A percentile compares a stretch with the other conserved stretches of the same genome.
Evolutionary conservation across 2,113 vertebrate genomes (phyloP).

Genomic region (Calyptommatus sinebrachiatus): DNA sequence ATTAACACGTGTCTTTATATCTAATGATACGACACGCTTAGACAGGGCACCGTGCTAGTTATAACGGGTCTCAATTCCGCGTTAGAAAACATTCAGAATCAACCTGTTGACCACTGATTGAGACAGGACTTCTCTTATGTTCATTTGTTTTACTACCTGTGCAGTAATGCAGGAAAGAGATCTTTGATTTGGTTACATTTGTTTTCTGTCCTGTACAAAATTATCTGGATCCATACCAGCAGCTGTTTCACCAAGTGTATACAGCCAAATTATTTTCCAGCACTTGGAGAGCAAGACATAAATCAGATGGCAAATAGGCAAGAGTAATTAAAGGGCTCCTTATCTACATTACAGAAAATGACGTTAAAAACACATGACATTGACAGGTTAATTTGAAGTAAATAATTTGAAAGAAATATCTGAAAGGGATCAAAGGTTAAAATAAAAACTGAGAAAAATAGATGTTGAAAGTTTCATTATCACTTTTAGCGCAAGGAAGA

Average conservation of each 20-base stretch:
- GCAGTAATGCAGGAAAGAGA: too few relatives aligned
- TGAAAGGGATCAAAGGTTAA: neutral
- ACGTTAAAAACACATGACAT: conserved; percentile 42
- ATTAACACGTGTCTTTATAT: too few relatives aligned
- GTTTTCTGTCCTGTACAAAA: neutral
- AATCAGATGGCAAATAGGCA: conserved; percentile 10
- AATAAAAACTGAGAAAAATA: neutral
- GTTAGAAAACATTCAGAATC: too few relatives aligned
- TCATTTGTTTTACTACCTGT: neutral
- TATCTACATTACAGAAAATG: conserved; percentile 39
- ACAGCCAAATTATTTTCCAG: neutral
- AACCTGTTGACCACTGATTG: too few relatives aligned
- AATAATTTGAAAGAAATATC: neutral
- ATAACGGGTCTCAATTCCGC: too few relatives aligned
- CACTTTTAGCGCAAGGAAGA: neutral
- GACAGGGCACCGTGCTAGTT: too few relatives aligned
- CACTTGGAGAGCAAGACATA: conserved; percentile 4
- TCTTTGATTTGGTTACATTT: too few relatives aligned
- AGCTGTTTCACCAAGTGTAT: neutral
- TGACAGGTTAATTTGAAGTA: conserved; percentile 40
- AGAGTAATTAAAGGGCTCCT: conserved; percentile 38
- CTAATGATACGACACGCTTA: too few relatives aligned
- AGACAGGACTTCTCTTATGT: too few relatives aligned
- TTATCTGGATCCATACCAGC: too few relatives aligned
- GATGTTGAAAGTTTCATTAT: neutral